These are phyloP conservation scores for Battus philenor DNA, from an alignment of 1,140 invertebrate species.

Conservation along the genomic window DNA sequence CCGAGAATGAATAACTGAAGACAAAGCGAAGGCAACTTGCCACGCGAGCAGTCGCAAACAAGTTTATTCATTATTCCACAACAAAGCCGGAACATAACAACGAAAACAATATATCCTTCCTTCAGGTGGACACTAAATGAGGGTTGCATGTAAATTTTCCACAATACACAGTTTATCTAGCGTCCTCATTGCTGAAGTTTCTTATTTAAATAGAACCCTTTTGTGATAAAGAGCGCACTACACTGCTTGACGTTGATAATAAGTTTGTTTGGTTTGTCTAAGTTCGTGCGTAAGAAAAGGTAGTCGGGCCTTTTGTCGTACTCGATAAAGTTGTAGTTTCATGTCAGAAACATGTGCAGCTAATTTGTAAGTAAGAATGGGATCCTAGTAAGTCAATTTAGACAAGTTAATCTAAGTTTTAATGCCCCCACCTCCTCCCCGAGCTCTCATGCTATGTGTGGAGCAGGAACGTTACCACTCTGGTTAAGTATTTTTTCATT, in stretches of 20 bases:
- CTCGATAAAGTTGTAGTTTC: neutral
- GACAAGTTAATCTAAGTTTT: too few relatives aligned
- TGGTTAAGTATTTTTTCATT: too few relatives aligned
- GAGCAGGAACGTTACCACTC: too few relatives aligned
- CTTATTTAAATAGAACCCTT: slow-evolving; percentile 10
- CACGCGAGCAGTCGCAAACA: slow-evolving; percentile 10
- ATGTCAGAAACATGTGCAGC: neutral
- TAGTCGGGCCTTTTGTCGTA: neutral
- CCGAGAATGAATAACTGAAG: slow-evolving; percentile 4
- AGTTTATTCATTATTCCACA: slow-evolving; percentile 16
- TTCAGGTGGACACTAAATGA: slow-evolving; percentile 17
- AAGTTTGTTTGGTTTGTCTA: neutral
- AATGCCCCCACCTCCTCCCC: too few relatives aligned
- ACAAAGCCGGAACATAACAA: slow-evolving; percentile 13
- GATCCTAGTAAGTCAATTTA: too few relatives aligned
- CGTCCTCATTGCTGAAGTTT: slow-evolving; percentile 14
- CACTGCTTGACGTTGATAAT: neutral
- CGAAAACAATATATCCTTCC: slow-evolving; percentile 18
- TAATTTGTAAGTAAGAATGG: neutral
- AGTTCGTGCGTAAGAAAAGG: neutral
- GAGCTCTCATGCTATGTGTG: too few relatives aligned
- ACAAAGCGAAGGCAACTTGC: slow-evolving; percentile 10
- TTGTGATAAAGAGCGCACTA: slow-evolving; percentile 6
- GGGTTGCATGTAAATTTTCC: slow-evolving; percentile 17
- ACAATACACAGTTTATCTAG: slow-evolving; percentile 11